Percentiles rank a stretch among this genome's conserved stretches.
phyloP scores from a whole-genome alignment of 2,888 invertebrate species.

The Euclidia mi region DNA sequence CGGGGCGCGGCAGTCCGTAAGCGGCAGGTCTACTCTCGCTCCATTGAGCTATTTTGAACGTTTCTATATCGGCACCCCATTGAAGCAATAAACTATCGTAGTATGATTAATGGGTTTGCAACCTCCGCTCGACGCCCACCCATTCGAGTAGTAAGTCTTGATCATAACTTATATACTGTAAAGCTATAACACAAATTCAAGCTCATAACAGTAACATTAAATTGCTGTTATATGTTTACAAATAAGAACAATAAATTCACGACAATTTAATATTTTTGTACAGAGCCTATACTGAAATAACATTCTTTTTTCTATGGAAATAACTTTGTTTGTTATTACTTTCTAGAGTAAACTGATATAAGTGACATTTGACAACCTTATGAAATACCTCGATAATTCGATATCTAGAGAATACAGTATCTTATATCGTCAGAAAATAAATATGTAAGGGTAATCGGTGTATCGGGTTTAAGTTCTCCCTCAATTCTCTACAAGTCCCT shows the following conservation, averaged over 20 bases:
- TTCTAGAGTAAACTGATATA: no score
- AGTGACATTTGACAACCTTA: no score
- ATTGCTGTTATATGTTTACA: constrained; percentile 26
- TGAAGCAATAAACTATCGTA: constrained; percentile 82
- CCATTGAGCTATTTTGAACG: constrained; percentile 68
- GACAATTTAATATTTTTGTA: background rate
- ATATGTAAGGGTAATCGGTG: no score
- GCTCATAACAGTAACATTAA: constrained; percentile 51
- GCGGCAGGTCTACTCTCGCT: constrained; percentile 48
- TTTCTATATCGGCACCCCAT: constrained; percentile 74
- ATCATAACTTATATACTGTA: constrained; percentile 69
- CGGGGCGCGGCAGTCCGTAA: constrained; percentile 13
- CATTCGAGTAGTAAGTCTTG: constrained; percentile 64
- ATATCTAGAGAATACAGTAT: no score
- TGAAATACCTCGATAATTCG: no score
- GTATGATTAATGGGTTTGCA: constrained; percentile 82
- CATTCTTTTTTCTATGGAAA: no score
- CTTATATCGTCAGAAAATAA: no score
- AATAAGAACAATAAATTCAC: constrained; percentile 10
- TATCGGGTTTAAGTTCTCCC: no score
- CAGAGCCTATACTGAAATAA: background rate
- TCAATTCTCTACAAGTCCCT: no score
- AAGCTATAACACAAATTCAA: constrained; percentile 45
- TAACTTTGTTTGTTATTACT: background rate
- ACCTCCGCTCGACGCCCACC: constrained; percentile 75